These are phyloP conservation scores for Vidua macroura DNA, from an alignment of 2,113 vertebrate species.

Conservation along the genomic window DNA sequence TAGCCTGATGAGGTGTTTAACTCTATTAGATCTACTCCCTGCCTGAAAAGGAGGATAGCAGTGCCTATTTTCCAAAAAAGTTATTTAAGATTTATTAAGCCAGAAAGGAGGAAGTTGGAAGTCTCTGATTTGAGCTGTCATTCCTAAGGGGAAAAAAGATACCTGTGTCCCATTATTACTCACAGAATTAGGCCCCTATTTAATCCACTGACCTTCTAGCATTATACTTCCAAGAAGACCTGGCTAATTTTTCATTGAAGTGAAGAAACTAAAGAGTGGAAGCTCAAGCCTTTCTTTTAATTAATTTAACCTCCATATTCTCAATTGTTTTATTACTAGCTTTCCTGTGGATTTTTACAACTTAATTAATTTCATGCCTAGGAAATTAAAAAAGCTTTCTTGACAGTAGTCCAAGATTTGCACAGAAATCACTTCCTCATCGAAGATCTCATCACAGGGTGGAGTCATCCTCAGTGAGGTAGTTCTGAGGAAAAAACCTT, in stretches of 20 bases:
- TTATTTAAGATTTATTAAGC: not conserved
- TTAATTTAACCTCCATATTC: not conserved
- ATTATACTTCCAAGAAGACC: not conserved
- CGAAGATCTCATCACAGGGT: not conserved
- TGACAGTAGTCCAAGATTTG: not conserved
- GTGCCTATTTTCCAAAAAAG: not conserved
- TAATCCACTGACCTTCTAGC: not conserved
- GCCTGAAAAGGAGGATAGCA: not conserved
- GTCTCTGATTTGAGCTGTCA: not conserved
- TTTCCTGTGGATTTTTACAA: not conserved
- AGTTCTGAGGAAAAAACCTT: not conserved
- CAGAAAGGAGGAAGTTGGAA: not conserved
- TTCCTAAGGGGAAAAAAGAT: not conserved
- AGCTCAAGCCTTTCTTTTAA: not conserved
- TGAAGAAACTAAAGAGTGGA: not conserved
- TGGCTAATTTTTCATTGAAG: not conserved
- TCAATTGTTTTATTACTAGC: not conserved
- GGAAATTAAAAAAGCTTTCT: not conserved
- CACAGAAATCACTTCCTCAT: not conserved
- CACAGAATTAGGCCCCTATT: not conserved
- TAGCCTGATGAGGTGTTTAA: not conserved
- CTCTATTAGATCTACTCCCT: not conserved
- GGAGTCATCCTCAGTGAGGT: not conserved
- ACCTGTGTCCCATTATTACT: not conserved
- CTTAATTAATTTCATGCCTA: not conserved